Conservation (phyloP, 2,797 vertebrate species). For the Dendrocincla tyrannina region DNA sequence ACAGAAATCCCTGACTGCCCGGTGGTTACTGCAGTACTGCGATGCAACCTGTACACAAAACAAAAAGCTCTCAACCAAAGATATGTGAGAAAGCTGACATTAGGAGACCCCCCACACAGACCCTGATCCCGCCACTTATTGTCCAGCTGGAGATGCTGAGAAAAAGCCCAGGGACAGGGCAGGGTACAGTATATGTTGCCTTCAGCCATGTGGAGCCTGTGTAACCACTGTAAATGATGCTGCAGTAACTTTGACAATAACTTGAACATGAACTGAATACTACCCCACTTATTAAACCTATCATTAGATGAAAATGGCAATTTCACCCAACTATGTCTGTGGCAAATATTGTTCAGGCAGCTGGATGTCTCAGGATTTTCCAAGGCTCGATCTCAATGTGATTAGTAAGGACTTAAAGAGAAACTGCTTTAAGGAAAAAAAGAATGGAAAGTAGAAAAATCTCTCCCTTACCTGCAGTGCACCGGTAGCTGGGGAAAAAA, state of each 20-base stretch:
- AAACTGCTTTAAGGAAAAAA: not conserved
- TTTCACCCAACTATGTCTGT: not conserved
- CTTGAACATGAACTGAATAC: not conserved
- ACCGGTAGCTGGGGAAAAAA: not conserved
- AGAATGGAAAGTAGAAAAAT: not conserved
- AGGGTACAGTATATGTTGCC: not conserved
- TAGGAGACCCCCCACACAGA: not conserved
- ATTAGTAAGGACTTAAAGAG: slow-evolving; percentile 29
- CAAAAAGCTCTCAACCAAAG: not conserved
- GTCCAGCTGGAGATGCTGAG: not conserved
- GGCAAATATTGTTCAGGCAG: slow-evolving; percentile 9
- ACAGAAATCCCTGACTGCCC: rapidly evolving
- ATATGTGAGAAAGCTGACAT: not conserved
- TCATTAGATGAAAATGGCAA: not conserved
- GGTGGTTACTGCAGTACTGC: not conserved
- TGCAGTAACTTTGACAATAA: not conserved
- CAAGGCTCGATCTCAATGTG: not conserved
- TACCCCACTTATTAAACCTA: not conserved
- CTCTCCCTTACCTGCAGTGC: not conserved
- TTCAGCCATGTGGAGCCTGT: not conserved
- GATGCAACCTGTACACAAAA: not conserved
- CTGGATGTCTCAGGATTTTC: not conserved
- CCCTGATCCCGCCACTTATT: not conserved
- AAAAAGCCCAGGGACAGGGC: not conserved
- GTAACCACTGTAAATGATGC: not conserved